A percentile compares a stretch with the other conserved stretches of the same genome.
These are phyloP conservation scores for Gopherus evgoodei DNA, from an alignment of 2,113 vertebrate species.

Conservation along the genomic window DNA sequence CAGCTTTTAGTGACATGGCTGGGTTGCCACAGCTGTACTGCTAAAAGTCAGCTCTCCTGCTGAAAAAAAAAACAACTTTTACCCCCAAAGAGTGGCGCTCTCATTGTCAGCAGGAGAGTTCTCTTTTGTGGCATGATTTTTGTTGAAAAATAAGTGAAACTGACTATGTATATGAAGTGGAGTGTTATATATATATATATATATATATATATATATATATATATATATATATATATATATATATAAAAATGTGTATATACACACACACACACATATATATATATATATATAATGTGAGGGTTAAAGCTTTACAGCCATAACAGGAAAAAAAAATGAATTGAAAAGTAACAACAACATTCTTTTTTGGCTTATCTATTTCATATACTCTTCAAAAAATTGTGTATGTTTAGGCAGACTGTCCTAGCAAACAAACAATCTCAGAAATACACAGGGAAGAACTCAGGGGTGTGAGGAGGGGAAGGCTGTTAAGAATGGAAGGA, in stretches of 20 bases:
- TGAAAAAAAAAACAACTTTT: too few species aligned
- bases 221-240: neutral
- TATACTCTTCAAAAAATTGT: neutral
- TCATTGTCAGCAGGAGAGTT: too few species aligned
- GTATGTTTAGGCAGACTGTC: neutral
- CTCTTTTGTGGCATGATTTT: neutral
- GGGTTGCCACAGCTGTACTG: too few species aligned
- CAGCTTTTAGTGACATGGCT: too few species aligned
- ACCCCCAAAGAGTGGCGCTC: too few species aligned
- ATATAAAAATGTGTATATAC: neutral
- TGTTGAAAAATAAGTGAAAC: neutral
- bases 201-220: too few species aligned
- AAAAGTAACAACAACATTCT: neutral
- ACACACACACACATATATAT: neutral
- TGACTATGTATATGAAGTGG: neutral
- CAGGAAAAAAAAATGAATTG: neutral
- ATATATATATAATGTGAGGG: neutral
- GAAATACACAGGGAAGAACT: neutral
- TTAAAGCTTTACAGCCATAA: neutral
- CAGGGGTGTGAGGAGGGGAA: rapidly evolving
- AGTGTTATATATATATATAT: neutral
- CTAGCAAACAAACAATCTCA: neutral
- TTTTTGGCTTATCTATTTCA: neutral
- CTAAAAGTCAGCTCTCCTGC: too few species aligned
- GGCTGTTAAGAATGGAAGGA: neutral